Conservation (phyloP, 2,113 vertebrate genomes). For the Cyrtonyx montezumae region DNA sequence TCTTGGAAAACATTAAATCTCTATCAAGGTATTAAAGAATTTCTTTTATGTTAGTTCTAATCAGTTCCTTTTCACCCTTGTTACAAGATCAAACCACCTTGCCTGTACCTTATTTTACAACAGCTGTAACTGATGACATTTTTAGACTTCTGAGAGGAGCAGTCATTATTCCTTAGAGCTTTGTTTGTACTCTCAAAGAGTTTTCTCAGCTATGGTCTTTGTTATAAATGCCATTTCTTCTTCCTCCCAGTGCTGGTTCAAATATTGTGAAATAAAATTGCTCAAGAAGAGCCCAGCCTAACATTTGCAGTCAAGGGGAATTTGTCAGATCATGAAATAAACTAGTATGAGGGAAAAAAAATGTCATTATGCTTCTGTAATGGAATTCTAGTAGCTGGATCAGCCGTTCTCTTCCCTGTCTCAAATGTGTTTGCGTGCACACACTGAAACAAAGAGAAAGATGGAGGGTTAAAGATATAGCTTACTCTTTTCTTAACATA, state of each 20-base stretch:
- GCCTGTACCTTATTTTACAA: not conserved
- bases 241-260: not conserved
- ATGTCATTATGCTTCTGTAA: not conserved
- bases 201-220: not conserved
- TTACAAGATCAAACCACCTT: not conserved
- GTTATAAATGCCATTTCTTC: slow-evolving; percentile 12
- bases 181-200: not conserved
- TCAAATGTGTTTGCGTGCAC: not conserved
- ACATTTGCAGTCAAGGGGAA: not conserved
- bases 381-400: not conserved
- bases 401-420: not conserved
- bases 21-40: not conserved
- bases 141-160: not conserved
- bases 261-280: not conserved
- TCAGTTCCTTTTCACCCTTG: not conserved
- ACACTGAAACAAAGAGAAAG: not conserved
- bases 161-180: slow-evolving; percentile 7
- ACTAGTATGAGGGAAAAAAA: not conserved
- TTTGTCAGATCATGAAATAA: not conserved
- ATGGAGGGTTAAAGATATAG: not conserved
- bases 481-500: not conserved
- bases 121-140: slow-evolving; percentile 13
- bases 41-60: not conserved
- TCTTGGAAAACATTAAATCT: not conserved
- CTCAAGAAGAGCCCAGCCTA: not conserved